phyloP scores from a whole-genome alignment of 1,140 invertebrate genomes.

The Ditylenchus dipsaci region DNA sequence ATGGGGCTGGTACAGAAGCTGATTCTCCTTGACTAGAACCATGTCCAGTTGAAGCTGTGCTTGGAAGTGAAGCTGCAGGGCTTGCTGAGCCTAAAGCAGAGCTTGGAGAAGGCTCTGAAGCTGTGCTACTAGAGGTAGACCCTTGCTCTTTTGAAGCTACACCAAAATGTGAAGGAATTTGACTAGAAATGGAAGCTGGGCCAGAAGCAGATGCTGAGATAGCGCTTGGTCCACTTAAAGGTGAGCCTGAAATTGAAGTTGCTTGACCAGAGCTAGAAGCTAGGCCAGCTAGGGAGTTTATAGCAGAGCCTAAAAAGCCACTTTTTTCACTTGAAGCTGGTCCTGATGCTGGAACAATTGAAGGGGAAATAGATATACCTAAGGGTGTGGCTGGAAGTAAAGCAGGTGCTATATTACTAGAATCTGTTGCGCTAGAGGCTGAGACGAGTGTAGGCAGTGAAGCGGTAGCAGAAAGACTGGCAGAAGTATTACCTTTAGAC shows the following conservation, averaged over 20 bases:
- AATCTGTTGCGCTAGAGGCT: no score
- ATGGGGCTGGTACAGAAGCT: no score
- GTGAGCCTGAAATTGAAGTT: background rate
- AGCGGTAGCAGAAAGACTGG: no score
- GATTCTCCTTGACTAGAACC: no score
- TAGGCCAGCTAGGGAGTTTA: background rate
- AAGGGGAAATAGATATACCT: background rate
- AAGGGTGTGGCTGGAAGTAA: no score
- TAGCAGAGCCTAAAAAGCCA: no score
- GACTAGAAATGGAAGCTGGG: background rate
- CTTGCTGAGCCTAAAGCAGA: background rate
- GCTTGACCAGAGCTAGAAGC: background rate
- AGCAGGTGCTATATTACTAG: no score
- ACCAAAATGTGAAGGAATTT: background rate
- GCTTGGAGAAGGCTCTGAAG: background rate
- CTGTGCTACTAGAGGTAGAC: background rate
- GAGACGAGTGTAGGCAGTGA: no score
- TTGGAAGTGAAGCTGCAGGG: background rate
- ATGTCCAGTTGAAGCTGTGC: background rate
- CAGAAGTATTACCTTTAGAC: background rate
- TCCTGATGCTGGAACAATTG: background rate
- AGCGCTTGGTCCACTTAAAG: background rate
- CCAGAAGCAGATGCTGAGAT: background rate
- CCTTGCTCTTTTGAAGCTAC: background rate
- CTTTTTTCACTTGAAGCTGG: no score